These are phyloP conservation scores for Phataginus tricuspis DNA, from an alignment of 2,797 vertebrate species.

Conservation along the genomic window DNA sequence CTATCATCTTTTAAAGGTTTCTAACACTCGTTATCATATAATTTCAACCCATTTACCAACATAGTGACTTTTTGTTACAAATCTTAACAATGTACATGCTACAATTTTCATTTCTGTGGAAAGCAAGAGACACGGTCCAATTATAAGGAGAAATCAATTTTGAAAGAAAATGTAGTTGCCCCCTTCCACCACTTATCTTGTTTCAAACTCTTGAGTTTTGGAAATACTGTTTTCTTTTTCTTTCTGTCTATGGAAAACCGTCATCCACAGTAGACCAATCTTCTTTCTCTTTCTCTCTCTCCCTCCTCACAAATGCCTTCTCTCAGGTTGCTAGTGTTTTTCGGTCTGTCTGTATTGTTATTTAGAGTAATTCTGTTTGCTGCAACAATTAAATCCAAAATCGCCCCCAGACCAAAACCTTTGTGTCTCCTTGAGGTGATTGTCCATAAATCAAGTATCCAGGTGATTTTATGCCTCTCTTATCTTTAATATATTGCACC, in stretches of 20 bases:
- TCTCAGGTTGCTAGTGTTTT: neutral
- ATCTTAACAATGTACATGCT: neutral
- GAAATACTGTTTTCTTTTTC: neutral
- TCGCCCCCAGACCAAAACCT: neutral
- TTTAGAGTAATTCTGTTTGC: neutral
- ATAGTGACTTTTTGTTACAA: neutral
- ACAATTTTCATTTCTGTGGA: neutral
- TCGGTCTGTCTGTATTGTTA: neutral
- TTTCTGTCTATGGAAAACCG: neutral
- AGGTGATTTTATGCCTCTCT: neutral
- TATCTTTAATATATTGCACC: neutral
- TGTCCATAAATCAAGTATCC: neutral
- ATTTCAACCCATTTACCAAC: neutral
- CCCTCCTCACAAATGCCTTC: neutral
- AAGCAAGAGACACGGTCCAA: neutral
- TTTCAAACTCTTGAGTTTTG: neutral
- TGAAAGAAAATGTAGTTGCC: neutral
- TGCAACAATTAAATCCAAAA: neutral
- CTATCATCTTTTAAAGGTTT: neutral
- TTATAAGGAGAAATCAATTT: neutral
- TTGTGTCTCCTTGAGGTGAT: neutral
- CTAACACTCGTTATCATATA: neutral
- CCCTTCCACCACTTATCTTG: neutral
- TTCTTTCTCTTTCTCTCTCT: neutral
- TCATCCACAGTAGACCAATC: neutral